Evolutionary conservation across 1,140 invertebrate genomes (phyloP), one percentile per base, ranked within the genome.

Genomic region (Penaeus chinensis): DNA sequence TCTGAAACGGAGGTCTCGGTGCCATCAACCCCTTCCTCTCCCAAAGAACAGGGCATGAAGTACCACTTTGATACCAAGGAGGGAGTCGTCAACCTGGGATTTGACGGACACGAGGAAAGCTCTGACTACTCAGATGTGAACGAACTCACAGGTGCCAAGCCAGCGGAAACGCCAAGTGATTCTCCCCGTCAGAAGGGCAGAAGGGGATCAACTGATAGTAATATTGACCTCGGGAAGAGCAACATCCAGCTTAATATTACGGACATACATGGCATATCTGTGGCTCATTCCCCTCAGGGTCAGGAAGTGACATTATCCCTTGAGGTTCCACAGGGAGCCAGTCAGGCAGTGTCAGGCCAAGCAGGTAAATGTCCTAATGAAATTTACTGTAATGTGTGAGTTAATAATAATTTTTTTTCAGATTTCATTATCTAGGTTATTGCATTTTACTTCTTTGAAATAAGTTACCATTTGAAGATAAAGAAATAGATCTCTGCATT

Each of bases 51-150:
- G 11, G 27, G 16, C 20, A 19, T 62, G 18, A 77, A n/a, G 18
- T 87, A 78, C 71, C 32, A 82, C 71, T 87, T 66, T 71, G 78
- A 80, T 42, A 11, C 54, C 19, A 82, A 87, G 65, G 87, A 89
- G 22, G 89, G 89, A 61, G 66, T 90, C 47, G 54, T 90, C 60
- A 90, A 90, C 62, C 74, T 90, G 19, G 89, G 89, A 13, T 90
- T 90, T 76, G 89, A 90, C 87, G 89, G 89, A 19, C 86, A 86
- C 27, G 82, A 87, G n/a, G 89, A 90, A 74, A 90, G 89, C 37
- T 89, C 89, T 54, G 89, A 90, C 74, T 88, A 86, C 54, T 47
- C 61, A 37, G 83, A 87, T 24, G 60, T 87, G 37, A 82, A 82
- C 65, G 77, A 89, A 42, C 10, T n/a, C 27, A 20, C 42, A 16